Evolutionary conservation across 2,797 vertebrate species (phyloP).

Genomic region (Dipus sagitta): DNA sequence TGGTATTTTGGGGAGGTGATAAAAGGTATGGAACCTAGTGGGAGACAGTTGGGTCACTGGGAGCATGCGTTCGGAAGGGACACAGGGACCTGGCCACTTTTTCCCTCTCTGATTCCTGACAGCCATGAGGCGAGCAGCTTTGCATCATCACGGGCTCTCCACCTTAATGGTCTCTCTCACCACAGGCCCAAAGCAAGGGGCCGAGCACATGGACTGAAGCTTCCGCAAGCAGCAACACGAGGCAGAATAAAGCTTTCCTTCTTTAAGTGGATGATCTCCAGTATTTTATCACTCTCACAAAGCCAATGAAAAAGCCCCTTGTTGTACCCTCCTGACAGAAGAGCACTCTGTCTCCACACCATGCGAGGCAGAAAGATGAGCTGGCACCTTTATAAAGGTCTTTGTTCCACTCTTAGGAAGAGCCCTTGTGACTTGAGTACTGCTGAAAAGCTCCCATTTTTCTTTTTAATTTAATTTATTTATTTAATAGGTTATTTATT

Average conservation of each 20-base stretch:
- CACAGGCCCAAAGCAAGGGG: background rate
- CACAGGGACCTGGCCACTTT: background rate
- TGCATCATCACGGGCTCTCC: background rate
- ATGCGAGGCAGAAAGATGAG: background rate
- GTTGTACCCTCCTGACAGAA: background rate
- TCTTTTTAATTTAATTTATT: too few relatives aligned
- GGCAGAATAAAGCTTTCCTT: background rate
- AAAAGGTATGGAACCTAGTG: background rate
- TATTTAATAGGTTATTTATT: too few relatives aligned
- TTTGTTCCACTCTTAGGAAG: background rate
- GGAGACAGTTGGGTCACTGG: background rate
- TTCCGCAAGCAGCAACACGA: background rate
- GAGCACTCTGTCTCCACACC: fast-evolving
- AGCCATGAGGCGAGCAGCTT: background rate
- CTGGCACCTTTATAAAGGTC: background rate
- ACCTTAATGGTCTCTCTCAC: background rate
- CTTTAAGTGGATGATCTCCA: background rate
- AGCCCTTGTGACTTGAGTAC: background rate
- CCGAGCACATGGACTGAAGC: too few relatives aligned
- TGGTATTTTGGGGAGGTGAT: background rate
- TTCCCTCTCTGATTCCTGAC: background rate
- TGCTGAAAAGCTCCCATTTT: background rate
- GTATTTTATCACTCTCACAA: background rate
- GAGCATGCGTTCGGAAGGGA: background rate
- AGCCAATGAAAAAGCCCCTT: background rate